Base-by-base conservation (phyloP, 2,113 vertebrate genomes). In the Eulacestoma nigropectus region DNA sequence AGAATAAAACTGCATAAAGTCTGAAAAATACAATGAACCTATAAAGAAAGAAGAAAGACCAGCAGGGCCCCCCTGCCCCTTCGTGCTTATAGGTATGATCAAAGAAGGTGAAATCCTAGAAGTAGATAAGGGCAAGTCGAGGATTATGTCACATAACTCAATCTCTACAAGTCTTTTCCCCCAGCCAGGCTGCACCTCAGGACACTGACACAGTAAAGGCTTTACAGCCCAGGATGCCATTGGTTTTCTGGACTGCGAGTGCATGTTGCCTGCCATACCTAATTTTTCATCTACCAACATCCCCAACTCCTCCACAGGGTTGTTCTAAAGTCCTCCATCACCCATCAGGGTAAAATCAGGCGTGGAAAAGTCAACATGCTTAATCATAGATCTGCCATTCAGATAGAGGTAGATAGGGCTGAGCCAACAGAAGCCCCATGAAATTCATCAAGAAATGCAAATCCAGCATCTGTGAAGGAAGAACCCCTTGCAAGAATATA, bases 41-140 rank as follows among this genome's bases (percentile, higher is more conserved):
- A 12, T 27, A 62, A 79, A 41, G 42, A 81, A 81, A 42, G 22
- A 1, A 87, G 25, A 78, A 69, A 9, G 25, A 86, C 18, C 57
- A 50, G n/a, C 32, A 91, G 18, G 16, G 26, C 42, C 18, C 25
- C 18, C 21, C 21, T 53, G 37, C 6, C 13, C 16, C 14, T 67
- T 77, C 1, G 1, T 53, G 7, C 1, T 68, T 35, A 49, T 4
- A 33, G 9, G 11, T 5, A 23, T 27, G 42, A 19, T 3, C 77
- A 49, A 76, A 67, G 47, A 59, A 50, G 19, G 11, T 5, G 29
- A 90, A 41, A 10, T 56, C 20, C 22, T 46, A 67, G 32, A 83
- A 56, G 11, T 1, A 35, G 47, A 32, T n/a, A 86, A 53, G 22
- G 10, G 5, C 17, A 73, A 44, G 4, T 6, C 0, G 0, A 84